Evolutionary conservation across 2,797 vertebrate genomes (phyloP), one percentile per base, ranked within the genome.

Genomic region (Pangasius larnaudii): DNA sequence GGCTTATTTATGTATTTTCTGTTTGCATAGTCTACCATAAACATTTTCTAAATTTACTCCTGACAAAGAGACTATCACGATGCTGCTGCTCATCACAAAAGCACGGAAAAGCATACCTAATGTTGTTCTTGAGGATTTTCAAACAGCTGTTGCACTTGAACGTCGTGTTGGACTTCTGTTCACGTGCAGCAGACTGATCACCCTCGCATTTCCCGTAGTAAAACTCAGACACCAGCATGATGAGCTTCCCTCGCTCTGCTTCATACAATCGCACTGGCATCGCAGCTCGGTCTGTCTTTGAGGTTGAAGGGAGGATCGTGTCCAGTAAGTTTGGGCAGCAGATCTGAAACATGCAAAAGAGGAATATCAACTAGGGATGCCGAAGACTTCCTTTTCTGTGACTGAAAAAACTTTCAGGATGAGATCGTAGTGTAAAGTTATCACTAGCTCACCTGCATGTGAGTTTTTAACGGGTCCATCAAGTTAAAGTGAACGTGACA

Each of bases 71-170:
- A 56, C 74, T 16, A n/a, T n/a, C 18, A 22, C 22, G 0, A 27
- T 16, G 22, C 24, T 59, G 78, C 19, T 22, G 33, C 2, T 80
- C 18, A 58, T 58, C 33, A 27, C 4, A 6, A 80, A 59, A 5
- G 19, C 9, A 53, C 4, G 3, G 18, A 56, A 56, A 58, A 30
- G 3, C 36, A 1, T 97, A 99, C 99, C 98, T 97, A 94, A 99
- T 97, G 83, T 99, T 99, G 95, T 98, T 99, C 94, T 99, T 99
- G 86, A 99, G 97, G 92, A 98, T 93, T 93, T 99, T 99, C 89
- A 97, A 96, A 93, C 99, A 99, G 95, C 98, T 99, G 95, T 98
- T 97, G 94, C 98, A 99, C 92, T 98, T 99, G 93, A 99, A 99
- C 0, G 98, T 98, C 0, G 95, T 97, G 75, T 97, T 96, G 67